Conservation (phyloP, 2,888 invertebrate species). For the Rambutsinella grinnellia region DNA sequence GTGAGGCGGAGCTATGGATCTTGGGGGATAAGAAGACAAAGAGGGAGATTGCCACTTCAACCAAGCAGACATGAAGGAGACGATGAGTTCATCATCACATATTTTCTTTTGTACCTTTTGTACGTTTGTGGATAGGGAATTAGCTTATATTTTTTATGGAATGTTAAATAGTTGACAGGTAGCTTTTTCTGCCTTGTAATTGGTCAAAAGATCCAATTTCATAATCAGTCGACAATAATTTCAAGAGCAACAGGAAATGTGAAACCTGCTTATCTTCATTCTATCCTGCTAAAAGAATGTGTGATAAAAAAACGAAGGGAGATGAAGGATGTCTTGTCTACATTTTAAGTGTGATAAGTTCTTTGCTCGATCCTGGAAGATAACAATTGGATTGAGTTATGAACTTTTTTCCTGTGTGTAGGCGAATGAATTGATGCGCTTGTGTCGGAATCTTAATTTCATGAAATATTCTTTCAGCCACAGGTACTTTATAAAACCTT, state of each 20-base stretch:
- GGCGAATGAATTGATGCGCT: background rate
- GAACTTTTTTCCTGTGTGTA: background rate
- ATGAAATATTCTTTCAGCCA: background rate
- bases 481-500: background rate
- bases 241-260: background rate
- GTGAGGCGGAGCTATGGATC: no score
- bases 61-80: no score
- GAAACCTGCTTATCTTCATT: no score
- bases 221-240: background rate
- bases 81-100: no score
- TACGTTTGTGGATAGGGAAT: no score
- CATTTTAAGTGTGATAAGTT: constrained; percentile 21
- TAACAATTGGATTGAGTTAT: background rate
- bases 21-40: no score
- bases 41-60: no score
- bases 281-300: no score
- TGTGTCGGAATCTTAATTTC: background rate
- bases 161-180: no score
- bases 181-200: no score
- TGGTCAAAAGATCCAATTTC: background rate
- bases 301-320: background rate
- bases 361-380: constrained; percentile 15
- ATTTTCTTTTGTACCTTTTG: no score
- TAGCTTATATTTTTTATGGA: no score
- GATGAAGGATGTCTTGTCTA: constrained; percentile 37